Evolutionary conservation across 2,888 invertebrate species (phyloP), one percentile per base, ranked within the genome.

Genomic region (Papilio protenor): DNA sequence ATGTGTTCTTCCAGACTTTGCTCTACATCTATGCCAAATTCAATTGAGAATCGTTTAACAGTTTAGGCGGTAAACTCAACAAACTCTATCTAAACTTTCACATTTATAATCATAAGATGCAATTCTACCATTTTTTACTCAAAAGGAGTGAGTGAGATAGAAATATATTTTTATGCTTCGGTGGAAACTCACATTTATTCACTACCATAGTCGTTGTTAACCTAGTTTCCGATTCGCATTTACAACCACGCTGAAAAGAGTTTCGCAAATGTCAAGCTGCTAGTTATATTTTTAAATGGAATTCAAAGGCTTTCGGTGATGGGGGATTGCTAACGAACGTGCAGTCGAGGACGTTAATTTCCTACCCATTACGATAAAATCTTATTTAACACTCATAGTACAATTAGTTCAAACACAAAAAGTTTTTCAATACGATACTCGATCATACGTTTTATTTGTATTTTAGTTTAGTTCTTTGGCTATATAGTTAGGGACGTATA

Each of bases 221-320:
- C 75, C 71, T 40, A 71, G 21, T 76, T 76, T 47, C 45, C 55
- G 18, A 45, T 59, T 71, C 33, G 23, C n/a, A 33, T 76, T 76
- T 49, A 61, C 33, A 27, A 52, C 45, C 23, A 61, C 49, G 57
- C 40, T n/a, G 27, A 23, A 27, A 33, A 72, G 61, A 27, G 49
- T 57, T 64, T 71, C 49, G 76, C 49, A 64, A 76, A 76, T 76
- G 72, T 76, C 76, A 76, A 76, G 76, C 52, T 27, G 59, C 69
- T 75, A 40, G 75, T 70, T 71, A 61, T 76, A 71, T 61, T 76
- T 76, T 71, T 33, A 59, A 76, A 57, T 52, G 52, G 47, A 76
- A 61, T 16, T 59, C 71, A 72, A 76, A 76, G 49, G 47, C 71
- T 45, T 69, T 23, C 0, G 18, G 21, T 71, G n/a, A n/a, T 57